Evolutionary conservation across 2,113 vertebrate genomes (phyloP).

Genomic region (Sebastes fasciatus): DNA sequence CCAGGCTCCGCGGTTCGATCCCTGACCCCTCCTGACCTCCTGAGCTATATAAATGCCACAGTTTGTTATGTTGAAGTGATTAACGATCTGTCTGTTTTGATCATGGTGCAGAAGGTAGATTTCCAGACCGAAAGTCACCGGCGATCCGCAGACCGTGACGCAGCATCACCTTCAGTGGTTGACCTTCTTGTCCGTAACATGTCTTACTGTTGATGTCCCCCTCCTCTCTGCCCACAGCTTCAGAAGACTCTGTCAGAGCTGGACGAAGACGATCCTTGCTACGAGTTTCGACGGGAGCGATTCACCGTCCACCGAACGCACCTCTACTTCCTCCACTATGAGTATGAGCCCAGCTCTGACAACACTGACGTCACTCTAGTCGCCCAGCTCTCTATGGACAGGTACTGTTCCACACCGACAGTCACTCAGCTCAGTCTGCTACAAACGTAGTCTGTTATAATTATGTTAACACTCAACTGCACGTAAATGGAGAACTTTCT

Average conservation of each 20-base stretch:
- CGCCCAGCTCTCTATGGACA: constrained; percentile 99
- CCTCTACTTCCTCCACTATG: constrained; percentile 96
- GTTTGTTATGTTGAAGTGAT: no score
- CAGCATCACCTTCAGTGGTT: neutral
- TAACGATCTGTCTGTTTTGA: neutral
- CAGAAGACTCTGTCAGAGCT: constrained; percentile 97
- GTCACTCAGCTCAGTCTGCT: neutral
- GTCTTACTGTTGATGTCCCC: neutral
- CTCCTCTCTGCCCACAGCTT: constrained; percentile 84
- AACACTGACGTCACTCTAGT: constrained; percentile 94
- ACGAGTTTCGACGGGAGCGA: constrained; percentile 96
- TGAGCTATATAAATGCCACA: no score
- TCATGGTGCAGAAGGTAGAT: neutral
- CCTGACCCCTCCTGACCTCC: neutral
- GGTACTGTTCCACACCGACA: constrained; percentile 76
- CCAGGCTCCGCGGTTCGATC: neutral
- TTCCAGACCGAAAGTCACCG: neutral
- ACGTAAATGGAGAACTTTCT: neutral
- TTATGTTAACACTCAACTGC: neutral
- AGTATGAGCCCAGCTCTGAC: constrained; percentile 89
- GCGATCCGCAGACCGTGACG: neutral
- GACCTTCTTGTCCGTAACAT: neutral
- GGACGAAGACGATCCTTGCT: constrained; percentile 97
- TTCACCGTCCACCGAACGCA: constrained; percentile 98
- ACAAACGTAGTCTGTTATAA: neutral